phyloP scores from a whole-genome alignment of 2,888 invertebrate species.

The Venusia cambrica region DNA sequence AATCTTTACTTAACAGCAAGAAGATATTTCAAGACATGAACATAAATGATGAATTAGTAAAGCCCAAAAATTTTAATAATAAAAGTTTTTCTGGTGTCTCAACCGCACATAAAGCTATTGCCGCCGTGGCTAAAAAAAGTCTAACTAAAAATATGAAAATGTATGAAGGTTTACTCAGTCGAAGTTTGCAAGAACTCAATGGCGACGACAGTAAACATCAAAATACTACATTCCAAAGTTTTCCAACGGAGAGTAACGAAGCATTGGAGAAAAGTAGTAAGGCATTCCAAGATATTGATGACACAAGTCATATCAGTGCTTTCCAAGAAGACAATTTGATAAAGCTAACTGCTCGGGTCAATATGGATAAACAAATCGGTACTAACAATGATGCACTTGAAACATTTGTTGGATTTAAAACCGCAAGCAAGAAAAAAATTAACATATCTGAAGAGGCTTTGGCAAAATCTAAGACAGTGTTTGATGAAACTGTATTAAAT shows the following conservation, averaged over 20 bases:
- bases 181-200: neutral
- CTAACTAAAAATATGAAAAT: conserved; percentile 9
- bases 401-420: conserved; percentile 50
- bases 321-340: conserved; percentile 8
- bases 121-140: conserved; percentile 3
- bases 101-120: conserved; percentile 13
- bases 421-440: conserved; percentile 60
- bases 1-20: conserved; percentile 44
- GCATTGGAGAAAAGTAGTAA: conserved; percentile 43
- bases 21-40: conserved; percentile 36
- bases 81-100: conserved; percentile 7
- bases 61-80: conserved; percentile 1
- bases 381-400: too few species aligned
- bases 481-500: conserved; percentile 14
- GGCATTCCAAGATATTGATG: conserved; percentile 41
- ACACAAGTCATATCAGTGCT: neutral
- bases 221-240: conserved; percentile 36
- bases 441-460: conserved; percentile 46
- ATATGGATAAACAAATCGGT: too few species aligned
- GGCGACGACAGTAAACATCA: neutral
- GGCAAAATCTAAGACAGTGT: conserved; percentile 41
- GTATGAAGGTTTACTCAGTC: conserved; percentile 3
- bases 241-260: conserved; percentile 61
- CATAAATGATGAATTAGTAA: conserved; percentile 24
- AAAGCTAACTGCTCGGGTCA: too few species aligned